These are phyloP conservation scores for Tetranychus piercei DNA, from an alignment of 2,888 invertebrate genomes.

Conservation along the genomic window DNA sequence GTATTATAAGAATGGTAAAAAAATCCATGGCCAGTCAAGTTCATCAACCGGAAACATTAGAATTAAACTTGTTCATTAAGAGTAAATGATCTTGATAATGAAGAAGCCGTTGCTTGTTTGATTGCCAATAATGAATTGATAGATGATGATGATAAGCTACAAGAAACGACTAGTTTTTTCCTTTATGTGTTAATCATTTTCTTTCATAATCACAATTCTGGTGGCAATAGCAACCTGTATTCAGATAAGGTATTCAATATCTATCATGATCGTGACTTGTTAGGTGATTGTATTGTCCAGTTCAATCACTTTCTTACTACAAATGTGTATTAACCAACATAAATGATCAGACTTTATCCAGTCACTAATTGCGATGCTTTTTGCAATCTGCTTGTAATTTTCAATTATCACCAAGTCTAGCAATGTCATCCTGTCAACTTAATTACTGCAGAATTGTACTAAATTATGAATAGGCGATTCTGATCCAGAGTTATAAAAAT, in stretches of 20 bases:
- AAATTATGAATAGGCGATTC: too few relatives aligned
- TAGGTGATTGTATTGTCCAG: too few relatives aligned
- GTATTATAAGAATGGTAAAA: too few relatives aligned
- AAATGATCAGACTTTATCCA: too few relatives aligned
- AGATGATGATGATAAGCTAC: background rate
- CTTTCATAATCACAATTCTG: background rate
- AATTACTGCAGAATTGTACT: too few relatives aligned
- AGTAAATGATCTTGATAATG: background rate
- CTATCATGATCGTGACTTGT: background rate
- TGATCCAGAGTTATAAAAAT: too few relatives aligned
- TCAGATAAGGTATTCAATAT: background rate
- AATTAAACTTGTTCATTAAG: background rate
- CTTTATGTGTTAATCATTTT: background rate
- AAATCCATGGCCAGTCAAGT: background rate
- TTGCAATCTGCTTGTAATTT: too few relatives aligned
- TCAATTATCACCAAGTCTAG: too few relatives aligned
- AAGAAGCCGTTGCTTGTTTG: background rate
- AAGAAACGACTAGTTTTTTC: background rate
- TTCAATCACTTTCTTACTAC: too few relatives aligned
- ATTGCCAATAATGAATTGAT: background rate
- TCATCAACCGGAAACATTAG: background rate
- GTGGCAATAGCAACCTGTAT: background rate
- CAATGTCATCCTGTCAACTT: too few relatives aligned
- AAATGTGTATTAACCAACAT: too few relatives aligned
- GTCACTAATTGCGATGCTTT: too few relatives aligned